Evolutionary conservation across 1,140 invertebrate genomes (phyloP).

Genomic region (Mizuhopecten yessoensis): DNA sequence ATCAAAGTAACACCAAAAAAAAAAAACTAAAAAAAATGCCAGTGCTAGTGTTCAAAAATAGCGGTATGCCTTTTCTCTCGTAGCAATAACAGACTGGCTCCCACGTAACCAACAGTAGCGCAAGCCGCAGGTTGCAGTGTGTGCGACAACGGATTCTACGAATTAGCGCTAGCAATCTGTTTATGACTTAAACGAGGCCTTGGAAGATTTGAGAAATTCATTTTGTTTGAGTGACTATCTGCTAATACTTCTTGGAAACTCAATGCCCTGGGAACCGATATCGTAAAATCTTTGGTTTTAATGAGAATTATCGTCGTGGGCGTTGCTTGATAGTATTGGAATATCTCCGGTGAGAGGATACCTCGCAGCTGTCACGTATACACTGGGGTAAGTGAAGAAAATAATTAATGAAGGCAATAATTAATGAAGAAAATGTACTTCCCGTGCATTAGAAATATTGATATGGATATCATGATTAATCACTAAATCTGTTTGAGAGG

Average conservation of each 20-base stretch:
- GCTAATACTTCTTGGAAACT: neutral
- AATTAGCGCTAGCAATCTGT: neutral
- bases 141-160: neutral
- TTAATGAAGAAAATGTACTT: neutral
- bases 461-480: neutral
- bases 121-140: neutral
- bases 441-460: neutral
- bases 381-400: neutral
- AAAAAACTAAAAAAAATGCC: no score
- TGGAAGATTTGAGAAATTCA: neutral
- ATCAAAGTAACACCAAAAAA: no score
- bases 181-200: neutral
- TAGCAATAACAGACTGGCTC: no score
- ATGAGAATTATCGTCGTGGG: slow-evolving; percentile 9
- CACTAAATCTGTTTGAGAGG: neutral
- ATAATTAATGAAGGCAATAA: slow-evolving; percentile 5
- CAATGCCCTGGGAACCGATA: neutral
- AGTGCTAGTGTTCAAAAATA: no score
- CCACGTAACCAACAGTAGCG: no score
- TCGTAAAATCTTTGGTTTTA: slow-evolving; percentile 1
- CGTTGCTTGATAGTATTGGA: slow-evolving; percentile 5
- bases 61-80: no score
- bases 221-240: slow-evolving; percentile 1
- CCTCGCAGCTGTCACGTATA: neutral
- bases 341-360: neutral